A percentile compares a stretch with the other conserved stretches of the same genome.
Conservation (phyloP, 2,113 vertebrate species). For the Calyptommatus sinebrachiatus region DNA sequence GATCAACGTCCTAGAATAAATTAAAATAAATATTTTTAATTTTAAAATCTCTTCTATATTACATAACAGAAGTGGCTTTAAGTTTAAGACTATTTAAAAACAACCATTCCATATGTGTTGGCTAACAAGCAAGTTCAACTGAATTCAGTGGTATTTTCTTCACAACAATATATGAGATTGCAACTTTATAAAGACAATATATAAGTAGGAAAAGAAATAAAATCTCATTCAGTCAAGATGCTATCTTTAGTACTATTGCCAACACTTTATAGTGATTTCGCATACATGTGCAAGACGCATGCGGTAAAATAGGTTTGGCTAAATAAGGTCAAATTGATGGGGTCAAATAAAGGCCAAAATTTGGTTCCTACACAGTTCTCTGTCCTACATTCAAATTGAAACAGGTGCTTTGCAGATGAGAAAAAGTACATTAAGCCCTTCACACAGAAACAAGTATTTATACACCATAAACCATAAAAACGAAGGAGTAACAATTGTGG, state of each 20-base stretch:
- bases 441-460: constrained; percentile 43
- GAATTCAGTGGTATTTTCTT: neutral
- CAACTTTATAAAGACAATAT: neutral
- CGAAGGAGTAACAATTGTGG: constrained; percentile 30
- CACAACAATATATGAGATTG: neutral
- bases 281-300: constrained; percentile 35
- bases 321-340: neutral
- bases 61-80: neutral
- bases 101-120: neutral
- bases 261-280: constrained; percentile 31
- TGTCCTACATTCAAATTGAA: neutral
- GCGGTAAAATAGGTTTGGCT: neutral
- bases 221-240: neutral
- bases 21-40: constrained; percentile 91
- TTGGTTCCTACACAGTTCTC: neutral
- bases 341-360: constrained; percentile 7
- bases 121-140: neutral
- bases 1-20: constrained; percentile 90
- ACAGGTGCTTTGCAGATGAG: constrained; percentile 1
- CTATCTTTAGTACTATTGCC: neutral
- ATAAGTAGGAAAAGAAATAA: neutral
- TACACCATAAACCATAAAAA: constrained; percentile 42
- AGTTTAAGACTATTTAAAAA: neutral
- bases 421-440: constrained; percentile 14
- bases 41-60: constrained; percentile 54